These are phyloP conservation scores for Neoascia interrupta DNA, from an alignment of 2,888 invertebrate species.

Conservation along the genomic window DNA sequence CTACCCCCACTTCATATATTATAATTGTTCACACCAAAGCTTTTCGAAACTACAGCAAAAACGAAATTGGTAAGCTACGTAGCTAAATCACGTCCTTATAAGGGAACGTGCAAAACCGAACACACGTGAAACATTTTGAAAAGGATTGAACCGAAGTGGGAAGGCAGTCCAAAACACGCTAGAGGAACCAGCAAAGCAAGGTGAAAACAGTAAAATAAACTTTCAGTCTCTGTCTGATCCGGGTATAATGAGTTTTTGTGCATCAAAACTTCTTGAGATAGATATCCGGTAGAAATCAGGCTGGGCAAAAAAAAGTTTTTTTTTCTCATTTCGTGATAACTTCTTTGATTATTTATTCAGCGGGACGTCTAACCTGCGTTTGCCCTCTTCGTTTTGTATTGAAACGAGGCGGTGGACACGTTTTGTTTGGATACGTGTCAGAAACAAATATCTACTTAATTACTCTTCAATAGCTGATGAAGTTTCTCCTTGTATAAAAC, in stretches of 20 bases:
- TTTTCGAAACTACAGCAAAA: no score
- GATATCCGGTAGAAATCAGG: conserved; percentile 66
- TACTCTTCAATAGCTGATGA: conserved; percentile 60
- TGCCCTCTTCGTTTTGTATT: conserved; percentile 15
- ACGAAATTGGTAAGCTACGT: no score
- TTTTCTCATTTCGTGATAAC: conserved; percentile 64
- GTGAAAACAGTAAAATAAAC: conserved; percentile 42
- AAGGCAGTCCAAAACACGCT: no score
- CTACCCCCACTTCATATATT: no score
- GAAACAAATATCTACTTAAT: conserved; percentile 61
- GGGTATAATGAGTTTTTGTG: conserved; percentile 64
- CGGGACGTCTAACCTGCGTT: conserved; percentile 39
- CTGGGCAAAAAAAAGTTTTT: conserved; percentile 61
- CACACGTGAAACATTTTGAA: no score
- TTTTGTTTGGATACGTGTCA: conserved; percentile 57
- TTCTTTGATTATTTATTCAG: conserved; percentile 67
- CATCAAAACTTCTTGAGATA: conserved; percentile 67
- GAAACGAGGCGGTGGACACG: conserved; percentile 23
- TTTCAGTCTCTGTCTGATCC: conserved; percentile 42
- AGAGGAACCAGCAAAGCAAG: no score
- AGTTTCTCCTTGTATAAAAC: background rate
- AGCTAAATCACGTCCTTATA: no score
- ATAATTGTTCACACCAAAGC: no score
- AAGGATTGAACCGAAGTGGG: no score
- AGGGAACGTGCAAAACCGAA: no score